Evolutionary conservation across 2,888 invertebrate species (phyloP).

Genomic region (Drosophila peninsularis): DNA sequence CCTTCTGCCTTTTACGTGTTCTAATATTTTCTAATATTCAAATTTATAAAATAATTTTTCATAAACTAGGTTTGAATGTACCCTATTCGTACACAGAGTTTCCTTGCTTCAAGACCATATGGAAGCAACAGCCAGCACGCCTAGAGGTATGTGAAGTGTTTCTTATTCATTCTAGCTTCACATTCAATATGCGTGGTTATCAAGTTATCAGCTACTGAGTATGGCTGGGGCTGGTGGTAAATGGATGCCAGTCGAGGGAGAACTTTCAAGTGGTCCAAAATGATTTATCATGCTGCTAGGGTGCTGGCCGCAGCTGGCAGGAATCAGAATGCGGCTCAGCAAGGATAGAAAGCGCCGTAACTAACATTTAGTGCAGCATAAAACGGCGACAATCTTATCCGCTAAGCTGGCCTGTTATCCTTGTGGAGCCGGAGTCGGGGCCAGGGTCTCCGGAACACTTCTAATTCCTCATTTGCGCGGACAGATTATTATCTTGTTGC

Average conservation of each 20-base stretch:
- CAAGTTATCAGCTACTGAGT: constrained; percentile 47
- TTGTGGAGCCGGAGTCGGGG: constrained; percentile 29
- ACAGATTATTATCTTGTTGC: constrained; percentile 39
- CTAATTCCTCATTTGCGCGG: constrained; percentile 68
- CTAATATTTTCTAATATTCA: too few species aligned
- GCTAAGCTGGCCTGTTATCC: constrained; percentile 24
- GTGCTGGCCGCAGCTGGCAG: constrained; percentile 11
- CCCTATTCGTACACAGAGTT: not conserved
- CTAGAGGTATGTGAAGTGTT: constrained; percentile 2
- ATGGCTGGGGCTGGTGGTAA: constrained; percentile 14
- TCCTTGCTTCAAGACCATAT: not conserved
- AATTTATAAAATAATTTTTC: not conserved
- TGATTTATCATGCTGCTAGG: constrained; percentile 42
- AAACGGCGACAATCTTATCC: constrained; percentile 10
- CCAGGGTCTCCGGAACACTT: constrained; percentile 44
- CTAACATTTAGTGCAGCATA: constrained; percentile 61
- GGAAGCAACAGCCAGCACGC: not conserved
- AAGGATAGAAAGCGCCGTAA: constrained; percentile 38
- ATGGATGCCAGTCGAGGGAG: constrained; percentile 26
- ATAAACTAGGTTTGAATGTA: not conserved
- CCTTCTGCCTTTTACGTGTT: too few species aligned
- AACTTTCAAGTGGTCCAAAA: constrained; percentile 39
- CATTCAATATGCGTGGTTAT: constrained; percentile 14
- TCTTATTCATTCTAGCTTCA: not conserved
- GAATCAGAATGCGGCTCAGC: not conserved